Evolutionary conservation across 2,888 invertebrate genomes (phyloP).

Genomic region (Hypomecis atomaria): DNA sequence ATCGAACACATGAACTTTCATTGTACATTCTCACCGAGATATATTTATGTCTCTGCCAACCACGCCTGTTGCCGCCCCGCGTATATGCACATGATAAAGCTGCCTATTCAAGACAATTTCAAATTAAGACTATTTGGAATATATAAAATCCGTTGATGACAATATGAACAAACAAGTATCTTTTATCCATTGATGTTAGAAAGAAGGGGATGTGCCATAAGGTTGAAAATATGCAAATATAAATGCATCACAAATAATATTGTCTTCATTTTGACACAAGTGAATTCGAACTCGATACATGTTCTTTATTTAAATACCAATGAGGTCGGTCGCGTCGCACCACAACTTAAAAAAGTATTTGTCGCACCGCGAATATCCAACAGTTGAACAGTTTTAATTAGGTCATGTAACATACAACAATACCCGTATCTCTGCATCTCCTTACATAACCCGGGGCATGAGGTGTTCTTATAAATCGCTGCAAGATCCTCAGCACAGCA

Average conservation of each 20-base stretch:
- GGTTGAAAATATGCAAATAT: too few species aligned
- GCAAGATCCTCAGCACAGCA: slow-evolving; percentile 61
- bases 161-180: too few species aligned
- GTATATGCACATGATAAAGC: slow-evolving; percentile 9
- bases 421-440: slow-evolving; percentile 55
- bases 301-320: too few species aligned
- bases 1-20: slow-evolving; percentile 48
- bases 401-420: slow-evolving; percentile 50
- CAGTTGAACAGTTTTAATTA: slow-evolving; percentile 49
- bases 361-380: slow-evolving; percentile 14
- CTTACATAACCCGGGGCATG: slow-evolving; percentile 55
- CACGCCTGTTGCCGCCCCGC: slow-evolving; percentile 51
- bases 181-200: too few species aligned
- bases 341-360: not conserved
- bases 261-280: too few species aligned
- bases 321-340: too few species aligned
- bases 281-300: too few species aligned
- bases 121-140: not conserved
- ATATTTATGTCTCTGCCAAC: slow-evolving; percentile 55
- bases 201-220: too few species aligned
- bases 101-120: not conserved
- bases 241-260: too few species aligned
- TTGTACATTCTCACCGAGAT: slow-evolving; percentile 54
- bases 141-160: not conserved
- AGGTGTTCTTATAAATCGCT: slow-evolving; percentile 63